Percentiles rank a stretch among this genome's conserved stretches.
Evolutionary conservation across 1,140 invertebrate genomes (phyloP).

Genomic region (Octopus bimaculoides): DNA sequence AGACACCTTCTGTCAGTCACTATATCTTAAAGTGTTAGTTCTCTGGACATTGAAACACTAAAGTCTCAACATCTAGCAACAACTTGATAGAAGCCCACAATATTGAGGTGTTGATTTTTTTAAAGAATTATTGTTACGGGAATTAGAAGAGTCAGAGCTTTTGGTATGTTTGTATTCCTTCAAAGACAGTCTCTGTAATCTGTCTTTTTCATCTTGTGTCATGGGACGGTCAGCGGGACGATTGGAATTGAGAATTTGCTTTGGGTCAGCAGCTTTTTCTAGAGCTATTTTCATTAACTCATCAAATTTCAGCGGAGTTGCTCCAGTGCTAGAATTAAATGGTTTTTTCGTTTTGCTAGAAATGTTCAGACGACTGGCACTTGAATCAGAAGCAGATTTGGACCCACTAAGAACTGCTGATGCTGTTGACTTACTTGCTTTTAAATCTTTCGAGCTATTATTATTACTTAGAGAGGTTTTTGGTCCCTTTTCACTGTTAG

Average conservation of each 20-base stretch:
- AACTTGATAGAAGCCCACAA: too few species aligned
- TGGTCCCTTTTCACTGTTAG: too few species aligned
- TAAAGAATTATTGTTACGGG: neutral
- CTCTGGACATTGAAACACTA: too few species aligned
- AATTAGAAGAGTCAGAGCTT: neutral
- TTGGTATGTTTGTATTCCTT: constrained; percentile 23
- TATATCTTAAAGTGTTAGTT: too few species aligned
- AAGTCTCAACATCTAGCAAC: too few species aligned
- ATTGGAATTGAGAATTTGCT: too few species aligned
- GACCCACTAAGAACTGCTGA: neutral
- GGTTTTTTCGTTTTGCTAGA: neutral
- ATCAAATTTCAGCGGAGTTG: neutral
- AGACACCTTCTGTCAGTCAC: too few species aligned
- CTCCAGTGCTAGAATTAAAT: neutral
- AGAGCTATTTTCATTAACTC: neutral
- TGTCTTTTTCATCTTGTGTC: constrained; percentile 29
- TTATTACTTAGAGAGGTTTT: too few species aligned
- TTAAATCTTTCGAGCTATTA: too few species aligned
- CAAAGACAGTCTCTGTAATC: constrained; percentile 15
- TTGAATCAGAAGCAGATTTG: neutral
- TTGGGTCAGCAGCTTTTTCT: neutral
- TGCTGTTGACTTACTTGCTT: too few species aligned
- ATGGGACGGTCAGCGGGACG: constrained; percentile 13
- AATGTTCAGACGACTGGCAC: neutral
- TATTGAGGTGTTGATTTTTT: constrained; percentile 1